phyloP scores from a whole-genome alignment of 2,797 vertebrate genomes.

The Takifugu rubripes region DNA sequence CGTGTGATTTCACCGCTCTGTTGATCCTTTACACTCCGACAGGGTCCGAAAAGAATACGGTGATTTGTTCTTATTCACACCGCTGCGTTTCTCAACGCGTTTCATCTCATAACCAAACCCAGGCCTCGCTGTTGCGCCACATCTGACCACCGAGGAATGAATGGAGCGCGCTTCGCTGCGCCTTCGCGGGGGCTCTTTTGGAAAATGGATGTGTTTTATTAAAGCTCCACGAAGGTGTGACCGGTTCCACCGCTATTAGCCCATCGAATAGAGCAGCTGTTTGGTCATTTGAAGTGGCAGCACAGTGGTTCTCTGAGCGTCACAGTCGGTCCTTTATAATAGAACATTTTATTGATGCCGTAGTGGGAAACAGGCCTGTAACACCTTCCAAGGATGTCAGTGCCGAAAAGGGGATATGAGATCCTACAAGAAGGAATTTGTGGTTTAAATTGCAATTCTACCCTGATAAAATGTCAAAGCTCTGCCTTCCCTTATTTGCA shows the following conservation, averaged over 20 bases:
- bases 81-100: constrained; percentile 41
- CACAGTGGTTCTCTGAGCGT: no score
- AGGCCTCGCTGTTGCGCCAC: constrained; percentile 42
- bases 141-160: constrained; percentile 38
- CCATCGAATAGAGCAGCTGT: constrained; percentile 30
- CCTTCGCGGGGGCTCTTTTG: constrained; percentile 16
- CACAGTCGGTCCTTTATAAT: constrained; percentile 1
- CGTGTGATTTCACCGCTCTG: constrained; percentile 54
- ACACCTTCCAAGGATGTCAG: no score
- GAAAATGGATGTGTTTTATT: constrained; percentile 45
- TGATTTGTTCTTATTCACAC: constrained; percentile 29
- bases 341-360: constrained; percentile 31
- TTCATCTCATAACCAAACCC: constrained; percentile 49
- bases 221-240: constrained; percentile 32
- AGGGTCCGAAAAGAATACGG: constrained; percentile 26
- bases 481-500: neutral
- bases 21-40: constrained; percentile 55
- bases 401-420: neutral
- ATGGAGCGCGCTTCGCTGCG: constrained; percentile 29
- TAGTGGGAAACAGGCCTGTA: constrained; percentile 7
- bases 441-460: neutral
- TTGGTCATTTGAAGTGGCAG: constrained; percentile 33
- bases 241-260: constrained; percentile 47
- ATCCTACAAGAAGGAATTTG: neutral
- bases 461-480: no score